Conservation (phyloP, 2,113 vertebrate genomes). For the Pterocles gutturalis region DNA sequence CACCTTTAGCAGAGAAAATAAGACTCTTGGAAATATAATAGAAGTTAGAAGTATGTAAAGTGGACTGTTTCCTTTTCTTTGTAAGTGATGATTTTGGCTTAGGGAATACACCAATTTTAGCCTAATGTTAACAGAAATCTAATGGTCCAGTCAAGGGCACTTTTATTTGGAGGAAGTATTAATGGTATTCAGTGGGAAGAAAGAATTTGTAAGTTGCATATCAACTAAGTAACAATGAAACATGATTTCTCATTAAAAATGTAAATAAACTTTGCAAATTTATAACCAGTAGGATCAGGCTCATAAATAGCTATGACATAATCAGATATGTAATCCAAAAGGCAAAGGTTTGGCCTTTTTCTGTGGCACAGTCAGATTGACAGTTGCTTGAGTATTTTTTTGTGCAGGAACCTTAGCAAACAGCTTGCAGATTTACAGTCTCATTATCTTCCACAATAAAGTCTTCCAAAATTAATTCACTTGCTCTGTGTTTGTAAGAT, state of each 20-base stretch:
- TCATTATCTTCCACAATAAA: slow-evolving; percentile 66
- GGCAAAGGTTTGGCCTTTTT: slow-evolving; percentile 49
- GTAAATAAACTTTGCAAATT: slow-evolving; percentile 4
- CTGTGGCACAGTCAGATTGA: neutral
- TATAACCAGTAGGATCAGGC: neutral
- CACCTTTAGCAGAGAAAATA: neutral
- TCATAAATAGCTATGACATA: neutral
- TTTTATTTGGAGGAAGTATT: neutral
- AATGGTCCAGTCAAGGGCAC: neutral
- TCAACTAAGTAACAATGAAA: neutral
- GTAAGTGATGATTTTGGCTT: neutral
- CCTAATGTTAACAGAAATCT: neutral
- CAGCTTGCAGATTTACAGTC: slow-evolving; percentile 63
- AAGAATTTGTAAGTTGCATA: neutral
- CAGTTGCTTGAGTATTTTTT: neutral
- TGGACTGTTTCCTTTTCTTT: neutral
- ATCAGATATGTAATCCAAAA: slow-evolving; percentile 34
- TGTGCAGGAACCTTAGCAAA: slow-evolving; percentile 23
- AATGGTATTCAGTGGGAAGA: neutral
- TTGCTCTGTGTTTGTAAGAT: neutral
- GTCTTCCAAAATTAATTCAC: slow-evolving; percentile 64
- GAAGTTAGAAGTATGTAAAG: neutral
- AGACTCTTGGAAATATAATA: neutral
- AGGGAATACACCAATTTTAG: neutral
- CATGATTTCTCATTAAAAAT: slow-evolving; percentile 32